Conservation (phyloP, 64 coral and sea anemone genomes). For the Cladopsammia gracilis region DNA sequence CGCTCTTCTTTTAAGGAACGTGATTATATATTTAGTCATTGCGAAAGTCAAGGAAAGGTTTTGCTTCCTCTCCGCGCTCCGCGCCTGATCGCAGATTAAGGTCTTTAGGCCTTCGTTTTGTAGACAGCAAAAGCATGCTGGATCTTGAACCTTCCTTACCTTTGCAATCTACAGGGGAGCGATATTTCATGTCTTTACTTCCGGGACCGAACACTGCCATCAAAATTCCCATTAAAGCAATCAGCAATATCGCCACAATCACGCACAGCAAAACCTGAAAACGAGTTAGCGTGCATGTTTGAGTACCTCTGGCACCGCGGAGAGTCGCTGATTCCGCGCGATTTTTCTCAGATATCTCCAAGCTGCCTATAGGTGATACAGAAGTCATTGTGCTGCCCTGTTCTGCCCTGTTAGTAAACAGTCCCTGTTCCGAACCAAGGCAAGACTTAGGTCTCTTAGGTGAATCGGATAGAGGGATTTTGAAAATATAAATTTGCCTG, state of each 20-base stretch:
- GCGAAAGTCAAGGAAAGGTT: too few species aligned
- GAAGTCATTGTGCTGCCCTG: too few species aligned
- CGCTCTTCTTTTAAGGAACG: too few species aligned
- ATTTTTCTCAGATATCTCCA: neutral
- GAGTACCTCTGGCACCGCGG: neutral
- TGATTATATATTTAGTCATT: too few species aligned
- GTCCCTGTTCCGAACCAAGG: too few species aligned
- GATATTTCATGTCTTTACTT: neutral
- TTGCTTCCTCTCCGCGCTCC: too few species aligned
- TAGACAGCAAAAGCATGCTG: neutral
- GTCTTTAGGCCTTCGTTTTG: neutral
- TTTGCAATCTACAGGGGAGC: neutral
- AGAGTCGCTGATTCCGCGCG: neutral
- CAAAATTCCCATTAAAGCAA: neutral
- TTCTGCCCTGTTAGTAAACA: too few species aligned
- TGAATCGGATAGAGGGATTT: too few species aligned
- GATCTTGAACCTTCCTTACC: neutral
- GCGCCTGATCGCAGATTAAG: too few species aligned
- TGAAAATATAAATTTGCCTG: too few species aligned
- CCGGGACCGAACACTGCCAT: conserved; percentile 40
- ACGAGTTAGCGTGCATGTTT: neutral
- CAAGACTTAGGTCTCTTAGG: too few species aligned
- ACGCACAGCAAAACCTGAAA: neutral
- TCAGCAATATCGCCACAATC: neutral
- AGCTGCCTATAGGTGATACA: neutral